Conservation (phyloP, 1,140 invertebrate genomes). For the Heliconius hermathena region DNA sequence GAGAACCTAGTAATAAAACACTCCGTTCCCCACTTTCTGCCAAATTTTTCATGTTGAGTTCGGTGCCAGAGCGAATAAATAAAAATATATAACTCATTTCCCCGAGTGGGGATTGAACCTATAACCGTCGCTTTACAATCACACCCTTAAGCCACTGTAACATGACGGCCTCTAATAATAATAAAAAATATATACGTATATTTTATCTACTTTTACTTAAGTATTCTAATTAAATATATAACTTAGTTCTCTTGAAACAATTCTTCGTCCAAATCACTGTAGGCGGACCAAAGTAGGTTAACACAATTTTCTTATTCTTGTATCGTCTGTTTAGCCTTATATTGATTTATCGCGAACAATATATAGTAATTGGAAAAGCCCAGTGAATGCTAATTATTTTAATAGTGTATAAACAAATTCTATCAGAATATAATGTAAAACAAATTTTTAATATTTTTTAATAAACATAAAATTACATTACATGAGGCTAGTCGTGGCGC, state of each 20-base stretch:
- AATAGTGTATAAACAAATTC: not conserved
- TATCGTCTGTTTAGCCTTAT: slow-evolving; percentile 29
- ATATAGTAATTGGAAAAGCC: slow-evolving; percentile 25
- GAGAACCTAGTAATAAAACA: too few species aligned
- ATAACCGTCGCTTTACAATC: too few species aligned
- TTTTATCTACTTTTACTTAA: not conserved
- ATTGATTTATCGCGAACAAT: slow-evolving; percentile 27
- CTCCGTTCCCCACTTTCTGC: too few species aligned
- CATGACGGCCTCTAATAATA: too few species aligned
- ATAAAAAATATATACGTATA: not conserved
- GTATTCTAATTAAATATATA: slow-evolving; percentile 1
- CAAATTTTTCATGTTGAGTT: too few species aligned
- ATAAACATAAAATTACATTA: not conserved
- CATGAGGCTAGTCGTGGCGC: too few species aligned
- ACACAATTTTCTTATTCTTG: slow-evolving; percentile 37
- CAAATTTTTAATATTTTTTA: not conserved
- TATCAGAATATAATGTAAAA: not conserved
- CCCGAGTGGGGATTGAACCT: too few species aligned
- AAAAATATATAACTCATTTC: too few species aligned
- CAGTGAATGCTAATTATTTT: slow-evolving; percentile 1
- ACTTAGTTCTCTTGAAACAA: slow-evolving; percentile 31
- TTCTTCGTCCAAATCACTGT: slow-evolving; percentile 28
- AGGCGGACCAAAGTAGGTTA: slow-evolving; percentile 36
- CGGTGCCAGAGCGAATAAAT: too few species aligned
- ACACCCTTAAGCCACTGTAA: too few species aligned